Evolutionary conservation across 2,113 vertebrate genomes (phyloP).

Genomic region (Leiothrix lutea): DNA sequence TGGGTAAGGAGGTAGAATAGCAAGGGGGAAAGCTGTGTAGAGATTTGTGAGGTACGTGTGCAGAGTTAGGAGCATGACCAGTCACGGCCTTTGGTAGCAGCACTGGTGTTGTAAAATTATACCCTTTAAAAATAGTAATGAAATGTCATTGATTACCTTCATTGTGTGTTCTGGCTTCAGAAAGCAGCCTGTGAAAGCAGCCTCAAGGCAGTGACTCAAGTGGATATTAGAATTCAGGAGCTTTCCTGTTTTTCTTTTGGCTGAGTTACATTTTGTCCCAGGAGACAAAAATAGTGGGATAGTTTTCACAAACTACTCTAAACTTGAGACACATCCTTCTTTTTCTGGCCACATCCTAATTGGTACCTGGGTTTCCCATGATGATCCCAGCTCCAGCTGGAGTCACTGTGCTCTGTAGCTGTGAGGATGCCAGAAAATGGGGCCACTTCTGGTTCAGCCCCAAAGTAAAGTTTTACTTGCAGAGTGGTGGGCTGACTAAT

Average conservation of each 20-base stretch:
- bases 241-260: neutral
- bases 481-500: neutral
- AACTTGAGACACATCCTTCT: neutral
- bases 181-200: neutral
- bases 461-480: neutral
- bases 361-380: neutral
- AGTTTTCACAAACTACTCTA: neutral
- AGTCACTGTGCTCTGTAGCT: neutral
- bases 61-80: neutral
- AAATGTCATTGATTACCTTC: neutral
- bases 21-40: neutral
- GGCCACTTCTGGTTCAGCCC: neutral
- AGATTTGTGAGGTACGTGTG: neutral
- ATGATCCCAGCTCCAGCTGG: neutral
- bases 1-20: neutral
- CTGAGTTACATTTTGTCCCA: neutral
- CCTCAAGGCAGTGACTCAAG: neutral
- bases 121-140: neutral
- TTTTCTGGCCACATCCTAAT: neutral
- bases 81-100: neutral
- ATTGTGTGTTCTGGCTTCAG: neutral
- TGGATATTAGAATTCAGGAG: neutral
- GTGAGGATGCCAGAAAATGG: neutral
- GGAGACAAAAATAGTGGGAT: neutral
- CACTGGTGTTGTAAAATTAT: neutral